A percentile compares a stretch with the other conserved stretches of the same genome.
Conservation (phyloP, 1,140 invertebrate species). For the Drosophila busckii region DNA sequence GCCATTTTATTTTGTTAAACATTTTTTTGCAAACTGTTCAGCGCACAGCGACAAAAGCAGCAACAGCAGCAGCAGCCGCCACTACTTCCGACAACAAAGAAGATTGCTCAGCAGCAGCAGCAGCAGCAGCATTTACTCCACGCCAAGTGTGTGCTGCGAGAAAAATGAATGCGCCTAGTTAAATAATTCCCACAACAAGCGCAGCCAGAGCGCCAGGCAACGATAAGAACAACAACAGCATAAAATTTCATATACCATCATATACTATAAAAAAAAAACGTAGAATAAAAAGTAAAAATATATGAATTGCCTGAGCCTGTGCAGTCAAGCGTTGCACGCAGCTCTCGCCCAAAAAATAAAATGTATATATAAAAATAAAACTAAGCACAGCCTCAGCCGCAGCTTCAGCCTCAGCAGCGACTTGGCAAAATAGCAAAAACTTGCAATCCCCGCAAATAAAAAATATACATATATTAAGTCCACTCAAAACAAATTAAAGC, state of each 20-base stretch:
- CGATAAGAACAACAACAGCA: constrained; percentile 4
- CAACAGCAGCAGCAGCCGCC: not conserved
- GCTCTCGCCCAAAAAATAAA: constrained; percentile 16
- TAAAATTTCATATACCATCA: no score
- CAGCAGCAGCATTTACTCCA: constrained; percentile 2
- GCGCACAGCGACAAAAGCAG: constrained; percentile 31
- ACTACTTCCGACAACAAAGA: constrained; percentile 41
- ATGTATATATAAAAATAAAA: constrained; percentile 50
- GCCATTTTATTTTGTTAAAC: constrained; percentile 49
- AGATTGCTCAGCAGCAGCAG: constrained; percentile 13
- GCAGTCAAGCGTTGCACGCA: constrained; percentile 55
- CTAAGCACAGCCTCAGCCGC: constrained; percentile 22
- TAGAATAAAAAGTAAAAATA: constrained; percentile 4
- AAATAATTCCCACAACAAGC: constrained; percentile 53
- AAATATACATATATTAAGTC: no score
- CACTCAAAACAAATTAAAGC: constrained; percentile 45
- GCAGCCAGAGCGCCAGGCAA: constrained; percentile 27
- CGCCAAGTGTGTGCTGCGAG: constrained; percentile 8
- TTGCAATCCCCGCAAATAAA: constrained; percentile 15
- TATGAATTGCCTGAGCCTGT: constrained; percentile 46
- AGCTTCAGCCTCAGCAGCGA: constrained; percentile 5
- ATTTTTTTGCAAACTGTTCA: constrained; percentile 16
- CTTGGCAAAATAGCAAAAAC: constrained; percentile 14
- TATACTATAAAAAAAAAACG: not conserved
- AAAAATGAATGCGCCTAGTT: constrained; percentile 56